Conservation (phyloP, 2,113 vertebrate genomes). For the Microcebus tavaratra region DNA sequence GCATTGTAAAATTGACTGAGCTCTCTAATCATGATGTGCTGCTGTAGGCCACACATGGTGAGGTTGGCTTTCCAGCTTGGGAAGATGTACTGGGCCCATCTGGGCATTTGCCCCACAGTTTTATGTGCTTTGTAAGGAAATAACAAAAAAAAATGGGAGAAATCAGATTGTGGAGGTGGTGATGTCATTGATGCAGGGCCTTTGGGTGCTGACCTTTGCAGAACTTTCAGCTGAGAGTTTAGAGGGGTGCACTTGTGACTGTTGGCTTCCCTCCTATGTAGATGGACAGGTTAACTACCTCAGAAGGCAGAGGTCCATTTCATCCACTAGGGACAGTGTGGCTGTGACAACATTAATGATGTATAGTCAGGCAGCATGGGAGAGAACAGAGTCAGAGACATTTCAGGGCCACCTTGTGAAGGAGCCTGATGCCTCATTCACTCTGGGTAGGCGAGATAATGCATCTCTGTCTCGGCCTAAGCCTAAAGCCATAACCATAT, state of each 20-base stretch:
- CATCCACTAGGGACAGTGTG: not conserved
- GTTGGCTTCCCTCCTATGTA: not conserved
- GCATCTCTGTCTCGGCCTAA: not conserved
- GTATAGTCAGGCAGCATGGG: not conserved
- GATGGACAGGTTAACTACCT: not conserved
- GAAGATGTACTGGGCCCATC: not conserved
- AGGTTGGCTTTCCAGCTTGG: not conserved
- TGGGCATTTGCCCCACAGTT: not conserved
- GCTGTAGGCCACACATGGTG: not conserved
- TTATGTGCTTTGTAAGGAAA: not conserved
- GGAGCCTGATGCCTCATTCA: not conserved
- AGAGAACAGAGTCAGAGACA: not conserved
- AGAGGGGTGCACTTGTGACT: not conserved
- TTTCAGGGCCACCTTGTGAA: not conserved
- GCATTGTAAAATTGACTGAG: not conserved
- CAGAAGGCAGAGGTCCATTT: not conserved
- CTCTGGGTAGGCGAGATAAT: not conserved
- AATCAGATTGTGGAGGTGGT: not conserved
- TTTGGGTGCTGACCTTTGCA: not conserved
- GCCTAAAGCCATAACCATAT: not conserved
- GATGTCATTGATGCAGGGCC: not conserved
- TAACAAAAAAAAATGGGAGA: not conserved
- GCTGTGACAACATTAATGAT: not conserved
- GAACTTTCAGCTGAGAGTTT: not conserved
- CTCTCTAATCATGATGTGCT: not conserved